Evolutionary conservation across 2,113 vertebrate species (phyloP).

Genomic region (Megaceryle maxima): DNA sequence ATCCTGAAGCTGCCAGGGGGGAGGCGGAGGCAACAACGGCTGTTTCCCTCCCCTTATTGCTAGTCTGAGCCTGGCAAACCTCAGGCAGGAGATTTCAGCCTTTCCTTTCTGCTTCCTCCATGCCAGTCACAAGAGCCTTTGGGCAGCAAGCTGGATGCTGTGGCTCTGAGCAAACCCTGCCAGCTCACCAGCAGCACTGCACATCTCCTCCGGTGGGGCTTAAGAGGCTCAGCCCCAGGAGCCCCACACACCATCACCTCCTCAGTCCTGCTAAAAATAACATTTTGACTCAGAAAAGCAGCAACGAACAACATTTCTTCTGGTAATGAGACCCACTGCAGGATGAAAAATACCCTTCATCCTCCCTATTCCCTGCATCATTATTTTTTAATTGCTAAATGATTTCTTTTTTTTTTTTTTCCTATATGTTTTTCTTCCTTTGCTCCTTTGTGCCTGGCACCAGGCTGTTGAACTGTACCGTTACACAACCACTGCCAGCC

Average conservation of each 20-base stretch:
- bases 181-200: fast-evolving
- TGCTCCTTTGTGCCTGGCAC: neutral
- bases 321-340: neutral
- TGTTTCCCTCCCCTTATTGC: neutral
- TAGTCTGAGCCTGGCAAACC: neutral
- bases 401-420: neutral
- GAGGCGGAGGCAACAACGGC: neutral
- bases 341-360: neutral
- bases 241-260: neutral
- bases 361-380: neutral
- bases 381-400: slow-evolving; percentile 6
- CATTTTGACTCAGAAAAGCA: neutral
- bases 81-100: neutral
- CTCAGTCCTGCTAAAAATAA: neutral
- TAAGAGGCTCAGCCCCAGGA: neutral
- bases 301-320: fast-evolving
- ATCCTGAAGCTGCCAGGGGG: neutral
- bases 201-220: fast-evolving
- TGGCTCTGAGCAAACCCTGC: neutral
- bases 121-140: fast-evolving
- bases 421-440: neutral
- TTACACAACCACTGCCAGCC: slow-evolving; percentile 19
- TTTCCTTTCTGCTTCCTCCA: neutral
- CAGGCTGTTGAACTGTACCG: neutral
- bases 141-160: neutral